These are phyloP conservation scores for Xanthia icteritia DNA, from an alignment of 2,888 invertebrate genomes.

Conservation along the genomic window DNA sequence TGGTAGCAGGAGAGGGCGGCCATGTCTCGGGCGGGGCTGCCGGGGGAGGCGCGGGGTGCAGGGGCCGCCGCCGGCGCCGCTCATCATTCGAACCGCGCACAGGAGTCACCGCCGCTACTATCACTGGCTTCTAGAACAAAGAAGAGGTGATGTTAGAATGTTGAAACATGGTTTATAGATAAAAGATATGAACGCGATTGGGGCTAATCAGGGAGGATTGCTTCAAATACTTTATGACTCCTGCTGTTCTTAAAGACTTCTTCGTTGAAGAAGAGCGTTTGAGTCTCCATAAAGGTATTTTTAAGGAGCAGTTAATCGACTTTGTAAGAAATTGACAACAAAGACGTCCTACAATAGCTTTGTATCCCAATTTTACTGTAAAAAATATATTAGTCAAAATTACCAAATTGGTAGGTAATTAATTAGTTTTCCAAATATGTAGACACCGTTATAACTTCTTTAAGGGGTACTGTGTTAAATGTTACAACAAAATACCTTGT, in stretches of 20 bases:
- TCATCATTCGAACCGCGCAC: conserved; percentile 81
- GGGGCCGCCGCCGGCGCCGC: conserved; percentile 72
- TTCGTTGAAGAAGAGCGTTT: too few relatives aligned
- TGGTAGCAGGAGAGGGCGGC: conserved; percentile 89
- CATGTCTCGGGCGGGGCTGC: conserved; percentile 79
- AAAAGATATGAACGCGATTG: too few relatives aligned
- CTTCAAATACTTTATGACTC: too few relatives aligned
- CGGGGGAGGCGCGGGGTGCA: conserved; percentile 72
- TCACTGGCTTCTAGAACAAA: conserved; percentile 45
- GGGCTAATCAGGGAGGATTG: background rate
- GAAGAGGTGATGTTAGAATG: background rate
- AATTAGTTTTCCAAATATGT: background rate
- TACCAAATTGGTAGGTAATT: background rate
- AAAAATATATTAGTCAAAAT: background rate
- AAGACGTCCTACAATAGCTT: background rate
- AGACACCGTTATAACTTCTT: background rate
- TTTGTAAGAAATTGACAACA: too few relatives aligned
- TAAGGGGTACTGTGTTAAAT: too few relatives aligned
- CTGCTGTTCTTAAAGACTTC: too few relatives aligned
- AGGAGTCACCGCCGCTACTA: conserved; percentile 61
- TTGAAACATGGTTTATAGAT: too few relatives aligned
- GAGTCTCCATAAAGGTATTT: too few relatives aligned
- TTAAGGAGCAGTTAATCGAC: too few relatives aligned
- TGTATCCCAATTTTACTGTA: background rate
- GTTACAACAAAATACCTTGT: too few relatives aligned